Conservation (phyloP, 2,797 vertebrate species). For the Harpagifer antarcticus region DNA sequence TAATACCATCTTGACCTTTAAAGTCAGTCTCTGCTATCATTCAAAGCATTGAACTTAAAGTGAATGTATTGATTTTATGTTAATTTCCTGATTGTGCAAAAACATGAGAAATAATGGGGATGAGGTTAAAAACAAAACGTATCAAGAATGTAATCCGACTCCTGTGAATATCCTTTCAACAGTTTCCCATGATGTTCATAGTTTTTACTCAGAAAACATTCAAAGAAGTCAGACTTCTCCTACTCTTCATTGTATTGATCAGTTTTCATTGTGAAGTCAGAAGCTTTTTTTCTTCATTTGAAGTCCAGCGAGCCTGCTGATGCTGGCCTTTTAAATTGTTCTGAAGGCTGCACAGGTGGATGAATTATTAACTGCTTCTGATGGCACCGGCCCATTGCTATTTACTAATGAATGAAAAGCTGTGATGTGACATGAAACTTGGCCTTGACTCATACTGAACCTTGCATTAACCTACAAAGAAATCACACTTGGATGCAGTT, state of each 20-base stretch:
- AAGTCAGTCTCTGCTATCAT: background rate
- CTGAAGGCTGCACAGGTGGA: conserved; percentile 42
- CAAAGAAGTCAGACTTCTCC: conserved; percentile 21
- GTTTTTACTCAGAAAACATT: conserved; percentile 10
- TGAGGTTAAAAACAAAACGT: conserved; percentile 12
- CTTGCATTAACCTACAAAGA: conserved; percentile 28
- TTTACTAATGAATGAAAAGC: conserved; percentile 70
- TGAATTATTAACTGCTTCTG: conserved; percentile 73
- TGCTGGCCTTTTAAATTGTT: conserved; percentile 49
- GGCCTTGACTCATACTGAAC: conserved; percentile 34
- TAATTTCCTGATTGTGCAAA: conserved; percentile 12
- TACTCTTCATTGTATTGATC: conserved; percentile 50
- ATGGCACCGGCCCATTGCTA: conserved; percentile 48
- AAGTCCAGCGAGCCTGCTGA: conserved; percentile 44
- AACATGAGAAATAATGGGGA: background rate
- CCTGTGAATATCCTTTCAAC: background rate
- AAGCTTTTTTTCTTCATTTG: conserved; percentile 39
- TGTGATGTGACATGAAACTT: conserved; percentile 51
- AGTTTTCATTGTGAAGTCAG: conserved; percentile 53
- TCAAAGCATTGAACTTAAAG: background rate
- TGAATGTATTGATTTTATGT: conserved; percentile 13
- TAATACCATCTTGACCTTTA: background rate
- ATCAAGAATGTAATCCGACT: conserved; percentile 5
- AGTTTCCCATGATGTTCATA: background rate
- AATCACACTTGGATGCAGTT: background rate